Conservation (phyloP, 2,797 vertebrate species). For the Gymnothorax javanicus region DNA sequence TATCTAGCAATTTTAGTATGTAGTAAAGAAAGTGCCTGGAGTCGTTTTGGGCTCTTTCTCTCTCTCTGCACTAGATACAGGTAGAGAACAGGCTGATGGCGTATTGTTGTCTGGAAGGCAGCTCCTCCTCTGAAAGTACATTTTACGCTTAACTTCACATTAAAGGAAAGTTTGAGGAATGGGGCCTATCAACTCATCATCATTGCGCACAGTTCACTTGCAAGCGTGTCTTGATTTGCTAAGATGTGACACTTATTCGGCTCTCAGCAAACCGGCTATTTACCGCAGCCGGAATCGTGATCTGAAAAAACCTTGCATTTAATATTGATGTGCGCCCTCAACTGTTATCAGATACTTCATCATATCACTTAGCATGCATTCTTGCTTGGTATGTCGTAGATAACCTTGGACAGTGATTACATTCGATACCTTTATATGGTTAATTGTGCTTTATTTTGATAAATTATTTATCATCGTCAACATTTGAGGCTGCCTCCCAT, state of each 20-base stretch:
- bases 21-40: no score
- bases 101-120: no score
- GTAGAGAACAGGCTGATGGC: no score
- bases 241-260: not conserved
- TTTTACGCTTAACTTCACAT: not conserved
- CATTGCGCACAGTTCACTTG: not conserved
- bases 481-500: not conserved
- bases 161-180: not conserved
- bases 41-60: no score
- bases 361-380: not conserved
- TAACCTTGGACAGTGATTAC: not conserved
- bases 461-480: not conserved
- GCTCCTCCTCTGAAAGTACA: no score
- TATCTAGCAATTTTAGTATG: no score
- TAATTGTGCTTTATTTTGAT: not conserved
- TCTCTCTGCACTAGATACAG: no score
- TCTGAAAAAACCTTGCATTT: not conserved
- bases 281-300: not conserved
- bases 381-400: not conserved
- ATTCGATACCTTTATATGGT: no score
- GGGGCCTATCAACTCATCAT: not conserved
- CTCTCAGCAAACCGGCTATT: not conserved
- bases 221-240: not conserved
- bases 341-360: not conserved
- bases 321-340: not conserved